phyloP scores from a whole-genome alignment of 2,888 invertebrate genomes.

The Mythimna pallens region DNA sequence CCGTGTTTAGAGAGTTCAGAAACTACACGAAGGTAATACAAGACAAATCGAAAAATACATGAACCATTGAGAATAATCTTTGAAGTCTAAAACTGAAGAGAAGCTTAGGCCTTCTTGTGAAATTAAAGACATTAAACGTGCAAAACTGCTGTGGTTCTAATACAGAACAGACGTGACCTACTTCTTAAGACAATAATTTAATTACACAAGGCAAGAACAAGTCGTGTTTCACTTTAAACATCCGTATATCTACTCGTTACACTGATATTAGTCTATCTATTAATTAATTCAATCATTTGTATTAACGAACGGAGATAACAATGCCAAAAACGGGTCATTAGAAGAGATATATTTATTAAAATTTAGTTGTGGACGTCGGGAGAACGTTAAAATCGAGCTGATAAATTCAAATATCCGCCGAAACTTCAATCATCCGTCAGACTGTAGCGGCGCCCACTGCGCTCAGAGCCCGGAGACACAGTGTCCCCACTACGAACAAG shows the following conservation, averaged over 20 bases:
- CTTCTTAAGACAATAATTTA: slow-evolving; percentile 63
- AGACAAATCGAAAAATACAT: slow-evolving; percentile 64
- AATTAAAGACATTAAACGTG: slow-evolving; percentile 52
- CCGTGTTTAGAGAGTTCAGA: slow-evolving; percentile 38
- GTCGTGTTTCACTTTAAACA: slow-evolving; percentile 68
- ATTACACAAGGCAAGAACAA: slow-evolving; percentile 78
- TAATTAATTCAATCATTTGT: slow-evolving; percentile 62
- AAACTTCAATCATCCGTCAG: slow-evolving; percentile 37
- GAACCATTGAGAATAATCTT: slow-evolving; percentile 46
- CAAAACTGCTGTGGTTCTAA: slow-evolving; percentile 62
- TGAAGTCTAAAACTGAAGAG: slow-evolving; percentile 46
- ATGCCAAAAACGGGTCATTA: slow-evolving; percentile 71
- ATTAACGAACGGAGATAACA: slow-evolving; percentile 69
- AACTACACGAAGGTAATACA: slow-evolving; percentile 48
- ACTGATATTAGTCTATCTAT: slow-evolving; percentile 65
- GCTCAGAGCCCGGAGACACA: neutral
- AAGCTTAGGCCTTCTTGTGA: slow-evolving; percentile 64
- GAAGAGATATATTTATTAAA: slow-evolving; percentile 64
- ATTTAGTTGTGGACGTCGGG: slow-evolving; percentile 58
- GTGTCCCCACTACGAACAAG: slow-evolving; percentile 28
- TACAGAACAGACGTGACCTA: slow-evolving; percentile 59
- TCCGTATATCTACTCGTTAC: slow-evolving; percentile 66
- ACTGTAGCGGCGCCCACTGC: slow-evolving; percentile 9
- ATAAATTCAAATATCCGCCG: slow-evolving; percentile 54
- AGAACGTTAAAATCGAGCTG: slow-evolving; percentile 60